These are phyloP conservation scores for Alsophila aescularia DNA, from an alignment of 2,888 invertebrate species.

Conservation along the genomic window DNA sequence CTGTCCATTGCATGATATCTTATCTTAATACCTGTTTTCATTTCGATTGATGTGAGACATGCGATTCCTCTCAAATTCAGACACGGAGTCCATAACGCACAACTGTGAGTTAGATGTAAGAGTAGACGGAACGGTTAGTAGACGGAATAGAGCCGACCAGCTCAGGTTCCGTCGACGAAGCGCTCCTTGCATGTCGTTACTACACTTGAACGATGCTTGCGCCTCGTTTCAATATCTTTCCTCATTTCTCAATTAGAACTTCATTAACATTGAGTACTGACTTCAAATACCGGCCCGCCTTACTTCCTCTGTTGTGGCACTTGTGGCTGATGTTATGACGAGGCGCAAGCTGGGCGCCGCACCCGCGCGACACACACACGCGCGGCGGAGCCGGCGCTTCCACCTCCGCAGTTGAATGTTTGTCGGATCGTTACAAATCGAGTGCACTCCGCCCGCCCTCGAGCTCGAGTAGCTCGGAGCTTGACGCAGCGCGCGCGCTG, in stretches of 20 bases:
- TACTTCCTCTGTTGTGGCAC: slow-evolving; percentile 1
- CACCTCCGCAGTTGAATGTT: slow-evolving; percentile 60
- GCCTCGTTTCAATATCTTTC: slow-evolving; percentile 54
- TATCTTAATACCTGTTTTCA: slow-evolving; percentile 54
- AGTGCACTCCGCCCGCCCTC: slow-evolving; percentile 17
- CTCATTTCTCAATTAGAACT: slow-evolving; percentile 7
- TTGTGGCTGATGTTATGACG: slow-evolving; percentile 50
- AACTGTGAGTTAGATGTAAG: slow-evolving; percentile 62
- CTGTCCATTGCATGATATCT: slow-evolving; percentile 75
- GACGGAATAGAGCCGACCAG: slow-evolving; percentile 46
- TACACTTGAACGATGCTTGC: slow-evolving; percentile 62
- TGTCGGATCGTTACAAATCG: slow-evolving; percentile 42
- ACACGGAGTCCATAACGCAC: slow-evolving; percentile 71
- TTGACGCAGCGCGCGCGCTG: slow-evolving; percentile 5
- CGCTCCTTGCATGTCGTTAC: slow-evolving; percentile 71
- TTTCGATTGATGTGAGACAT: slow-evolving; percentile 59
- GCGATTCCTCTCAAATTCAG: slow-evolving; percentile 61
- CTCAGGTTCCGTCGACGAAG: slow-evolving; percentile 55
- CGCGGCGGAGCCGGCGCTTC: slow-evolving; percentile 81
- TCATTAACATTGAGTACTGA: slow-evolving; percentile 17
- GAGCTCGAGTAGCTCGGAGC: slow-evolving; percentile 9
- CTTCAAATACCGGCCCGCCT: slow-evolving; percentile 4
- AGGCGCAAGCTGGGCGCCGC: slow-evolving; percentile 58
- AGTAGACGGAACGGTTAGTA: slow-evolving; percentile 62
- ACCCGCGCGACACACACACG: slow-evolving; percentile 73